Conservation (phyloP, 1,140 invertebrate species). For the Sitophilus oryzae region DNA sequence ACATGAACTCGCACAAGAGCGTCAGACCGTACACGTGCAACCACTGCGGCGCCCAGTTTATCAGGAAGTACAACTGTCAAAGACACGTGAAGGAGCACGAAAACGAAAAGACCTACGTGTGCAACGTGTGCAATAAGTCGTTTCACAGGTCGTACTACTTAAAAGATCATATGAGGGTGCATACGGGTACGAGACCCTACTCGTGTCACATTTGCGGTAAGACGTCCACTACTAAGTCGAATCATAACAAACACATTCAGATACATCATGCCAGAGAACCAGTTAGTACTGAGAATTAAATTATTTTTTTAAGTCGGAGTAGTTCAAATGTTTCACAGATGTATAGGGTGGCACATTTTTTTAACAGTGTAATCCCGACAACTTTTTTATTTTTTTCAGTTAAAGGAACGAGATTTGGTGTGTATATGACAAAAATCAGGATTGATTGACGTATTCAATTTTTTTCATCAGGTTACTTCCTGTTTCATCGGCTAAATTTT, state of each 20-base stretch:
- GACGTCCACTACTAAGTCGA: slow-evolving; percentile 78
- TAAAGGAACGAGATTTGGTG: no score
- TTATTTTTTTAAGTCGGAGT: no score
- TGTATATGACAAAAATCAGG: no score
- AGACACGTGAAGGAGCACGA: slow-evolving; percentile 87
- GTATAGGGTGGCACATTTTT: no score
- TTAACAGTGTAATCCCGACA: no score
- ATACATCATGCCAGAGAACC: slow-evolving; percentile 82
- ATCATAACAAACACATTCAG: slow-evolving; percentile 82
- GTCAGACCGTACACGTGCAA: slow-evolving; percentile 83
- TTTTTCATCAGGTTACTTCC: no score
- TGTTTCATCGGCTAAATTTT: no score
- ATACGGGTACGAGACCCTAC: slow-evolving; percentile 76
- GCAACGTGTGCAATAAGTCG: slow-evolving; percentile 78
- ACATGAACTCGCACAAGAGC: slow-evolving; percentile 77
- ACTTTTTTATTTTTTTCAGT: no score
- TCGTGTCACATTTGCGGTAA: slow-evolving; percentile 82
- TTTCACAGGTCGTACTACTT: slow-evolving; percentile 84
- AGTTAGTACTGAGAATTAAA: slow-evolving; percentile 74
- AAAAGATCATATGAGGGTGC: slow-evolving; percentile 77
- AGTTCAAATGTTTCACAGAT: no score
- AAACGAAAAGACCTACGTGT: slow-evolving; percentile 80
- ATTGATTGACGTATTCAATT: no score
- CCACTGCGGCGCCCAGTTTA: slow-evolving; percentile 89
- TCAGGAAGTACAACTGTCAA: slow-evolving; percentile 85